Evolutionary conservation across 2,888 invertebrate species (phyloP).

Genomic region (Tipula helvola): DNA sequence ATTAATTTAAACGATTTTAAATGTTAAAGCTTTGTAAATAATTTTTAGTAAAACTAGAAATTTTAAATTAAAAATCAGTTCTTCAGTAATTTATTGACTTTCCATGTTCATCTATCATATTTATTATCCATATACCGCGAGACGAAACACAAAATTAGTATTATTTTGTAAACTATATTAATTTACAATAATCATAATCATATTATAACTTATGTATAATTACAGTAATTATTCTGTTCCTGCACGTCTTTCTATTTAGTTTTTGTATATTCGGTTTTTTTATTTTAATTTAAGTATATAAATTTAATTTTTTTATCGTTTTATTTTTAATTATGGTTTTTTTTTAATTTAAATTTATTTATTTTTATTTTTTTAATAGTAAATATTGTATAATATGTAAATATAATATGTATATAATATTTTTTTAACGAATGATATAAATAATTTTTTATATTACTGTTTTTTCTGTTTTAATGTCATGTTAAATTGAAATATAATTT

Average conservation of each 20-base stretch:
- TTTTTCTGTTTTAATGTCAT: neutral
- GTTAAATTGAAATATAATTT: neutral
- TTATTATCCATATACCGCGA: no score
- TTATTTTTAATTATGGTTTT: neutral
- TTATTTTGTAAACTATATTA: no score
- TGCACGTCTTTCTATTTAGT: neutral
- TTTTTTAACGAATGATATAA: neutral
- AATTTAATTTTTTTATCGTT: neutral
- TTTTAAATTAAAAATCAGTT: no score
- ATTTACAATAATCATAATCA: no score
- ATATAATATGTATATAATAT: neutral
- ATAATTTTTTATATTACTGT: neutral
- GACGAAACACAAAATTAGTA: no score
- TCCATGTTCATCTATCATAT: no score
- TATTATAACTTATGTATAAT: neutral
- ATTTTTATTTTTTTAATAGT: neutral
- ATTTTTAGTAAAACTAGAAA: no score
- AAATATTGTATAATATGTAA: neutral
- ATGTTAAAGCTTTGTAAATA: neutral
- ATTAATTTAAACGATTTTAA: no score
- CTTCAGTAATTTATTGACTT: no score
- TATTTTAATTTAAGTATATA: neutral
- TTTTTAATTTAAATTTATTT: neutral
- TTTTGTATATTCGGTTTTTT: neutral
- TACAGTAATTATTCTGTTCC: neutral